Conservation (phyloP, 2,113 vertebrate species). For the Brachypodius melanocephalos region DNA sequence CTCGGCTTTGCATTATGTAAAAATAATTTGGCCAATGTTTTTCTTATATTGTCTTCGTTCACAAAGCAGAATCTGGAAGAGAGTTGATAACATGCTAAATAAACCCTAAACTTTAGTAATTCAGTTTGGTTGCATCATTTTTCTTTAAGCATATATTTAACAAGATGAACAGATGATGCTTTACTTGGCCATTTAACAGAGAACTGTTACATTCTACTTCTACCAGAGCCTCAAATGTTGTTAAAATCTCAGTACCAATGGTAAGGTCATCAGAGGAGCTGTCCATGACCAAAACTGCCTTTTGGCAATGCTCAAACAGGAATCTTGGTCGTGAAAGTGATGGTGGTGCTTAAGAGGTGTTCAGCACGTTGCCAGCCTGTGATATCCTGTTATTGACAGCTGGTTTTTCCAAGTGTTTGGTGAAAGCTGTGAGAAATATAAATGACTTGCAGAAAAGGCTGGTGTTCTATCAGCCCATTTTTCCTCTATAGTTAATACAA, state of each 20-base stretch:
- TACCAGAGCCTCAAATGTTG: background rate
- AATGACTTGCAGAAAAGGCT: background rate
- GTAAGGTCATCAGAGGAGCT: background rate
- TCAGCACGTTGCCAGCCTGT: background rate
- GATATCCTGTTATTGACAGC: rapidly evolving
- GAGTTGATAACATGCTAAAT: background rate
- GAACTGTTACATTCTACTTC: background rate
- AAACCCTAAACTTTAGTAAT: background rate
- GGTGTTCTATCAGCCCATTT: background rate
- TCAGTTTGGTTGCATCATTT: background rate
- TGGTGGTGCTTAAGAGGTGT: background rate
- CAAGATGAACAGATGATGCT: background rate
- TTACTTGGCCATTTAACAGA: background rate
- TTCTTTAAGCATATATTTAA: background rate
- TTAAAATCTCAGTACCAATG: background rate
- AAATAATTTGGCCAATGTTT: background rate
- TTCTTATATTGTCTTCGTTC: background rate
- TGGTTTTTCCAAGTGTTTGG: background rate
- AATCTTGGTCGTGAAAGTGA: background rate
- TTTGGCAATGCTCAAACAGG: background rate
- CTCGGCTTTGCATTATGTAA: background rate
- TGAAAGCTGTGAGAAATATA: background rate
- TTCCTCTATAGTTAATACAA: background rate
- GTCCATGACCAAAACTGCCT: background rate
- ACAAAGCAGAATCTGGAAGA: background rate